Evolutionary conservation across 1,140 invertebrate species (phyloP).

Genomic region (Luehdorfia chinensis): DNA sequence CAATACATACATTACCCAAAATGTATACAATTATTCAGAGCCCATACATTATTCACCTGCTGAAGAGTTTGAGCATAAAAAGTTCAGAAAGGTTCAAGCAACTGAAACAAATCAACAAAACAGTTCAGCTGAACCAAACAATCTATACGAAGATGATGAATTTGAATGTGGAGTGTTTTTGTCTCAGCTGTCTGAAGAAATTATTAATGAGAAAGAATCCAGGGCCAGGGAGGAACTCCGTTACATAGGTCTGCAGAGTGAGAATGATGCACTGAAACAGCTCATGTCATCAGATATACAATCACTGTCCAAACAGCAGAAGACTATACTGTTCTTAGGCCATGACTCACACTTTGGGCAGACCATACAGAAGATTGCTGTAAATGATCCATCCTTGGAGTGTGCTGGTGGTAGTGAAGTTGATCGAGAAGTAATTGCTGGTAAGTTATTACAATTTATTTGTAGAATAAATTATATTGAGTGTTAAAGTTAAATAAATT

Average conservation of each 20-base stretch:
- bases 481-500: background rate
- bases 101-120: slow-evolving; percentile 25
- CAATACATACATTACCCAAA: slow-evolving; percentile 58
- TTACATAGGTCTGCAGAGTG: slow-evolving; percentile 36
- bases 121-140: slow-evolving; percentile 10
- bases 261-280: slow-evolving; percentile 58
- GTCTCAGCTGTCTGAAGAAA: slow-evolving; percentile 49
- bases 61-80: slow-evolving; percentile 47
- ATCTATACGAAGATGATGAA: slow-evolving; percentile 47
- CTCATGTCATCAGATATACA: slow-evolving; percentile 61
- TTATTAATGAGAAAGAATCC: slow-evolving; percentile 46
- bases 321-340: slow-evolving; percentile 58
- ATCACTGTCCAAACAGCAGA: slow-evolving; percentile 45
- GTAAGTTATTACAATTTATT: slow-evolving; percentile 31
- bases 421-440: slow-evolving; percentile 36
- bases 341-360: slow-evolving; percentile 48
- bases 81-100: slow-evolving; percentile 31
- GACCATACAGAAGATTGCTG: slow-evolving; percentile 60
- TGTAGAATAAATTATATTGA: slow-evolving; percentile 10
- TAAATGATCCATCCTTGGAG: slow-evolving; percentile 47
- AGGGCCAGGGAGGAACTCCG: slow-evolving; percentile 36
- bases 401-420: slow-evolving; percentile 29
- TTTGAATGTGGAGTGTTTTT: slow-evolving; percentile 48
- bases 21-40: slow-evolving; percentile 54
- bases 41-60: slow-evolving; percentile 30